A percentile compares a stretch with the other conserved stretches of the same genome.
phyloP scores from a whole-genome alignment of 2,888 invertebrate genomes.

The Drosophila algonquin region DNA sequence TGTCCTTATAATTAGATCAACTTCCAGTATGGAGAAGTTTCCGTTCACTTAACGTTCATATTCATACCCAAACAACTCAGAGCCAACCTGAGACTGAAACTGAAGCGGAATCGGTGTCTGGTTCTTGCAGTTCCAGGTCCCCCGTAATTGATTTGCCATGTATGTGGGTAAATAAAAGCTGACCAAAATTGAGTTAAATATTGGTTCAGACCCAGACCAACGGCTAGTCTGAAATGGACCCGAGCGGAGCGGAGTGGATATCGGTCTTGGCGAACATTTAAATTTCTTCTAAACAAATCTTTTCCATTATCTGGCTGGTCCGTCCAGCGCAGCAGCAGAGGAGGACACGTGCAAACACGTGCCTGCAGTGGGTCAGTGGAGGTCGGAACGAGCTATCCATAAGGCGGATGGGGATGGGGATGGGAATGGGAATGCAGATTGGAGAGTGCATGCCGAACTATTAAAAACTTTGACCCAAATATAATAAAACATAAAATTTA shows the following conservation, averaged over 20 bases:
- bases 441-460: slow-evolving; percentile 59
- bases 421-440: not conserved
- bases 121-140: slow-evolving; percentile 38
- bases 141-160: slow-evolving; percentile 70
- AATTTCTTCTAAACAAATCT: slow-evolving; percentile 63
- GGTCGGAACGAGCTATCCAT: slow-evolving; percentile 38
- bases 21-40: not conserved
- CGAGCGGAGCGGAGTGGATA: not conserved
- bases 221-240: slow-evolving; percentile 9
- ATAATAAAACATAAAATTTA: slow-evolving; percentile 74
- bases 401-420: slow-evolving; percentile 17
- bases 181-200: slow-evolving; percentile 50
- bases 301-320: slow-evolving; percentile 44
- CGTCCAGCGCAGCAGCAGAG: not conserved
- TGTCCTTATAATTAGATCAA: too few species aligned
- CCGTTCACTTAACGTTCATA: not conserved
- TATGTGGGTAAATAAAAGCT: slow-evolving; percentile 33
- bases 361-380: slow-evolving; percentile 19
- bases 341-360: slow-evolving; percentile 29
- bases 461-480: slow-evolving; percentile 79
- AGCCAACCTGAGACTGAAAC: slow-evolving; percentile 7
- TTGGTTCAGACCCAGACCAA: slow-evolving; percentile 31
- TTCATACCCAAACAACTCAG: slow-evolving; percentile 25
- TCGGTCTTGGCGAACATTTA: slow-evolving; percentile 42
- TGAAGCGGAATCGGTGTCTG: slow-evolving; percentile 7